A percentile compares a stretch with the other conserved stretches of the same genome.
These are phyloP conservation scores for Gavia stellata DNA, from an alignment of 2,113 vertebrate species.

Conservation along the genomic window DNA sequence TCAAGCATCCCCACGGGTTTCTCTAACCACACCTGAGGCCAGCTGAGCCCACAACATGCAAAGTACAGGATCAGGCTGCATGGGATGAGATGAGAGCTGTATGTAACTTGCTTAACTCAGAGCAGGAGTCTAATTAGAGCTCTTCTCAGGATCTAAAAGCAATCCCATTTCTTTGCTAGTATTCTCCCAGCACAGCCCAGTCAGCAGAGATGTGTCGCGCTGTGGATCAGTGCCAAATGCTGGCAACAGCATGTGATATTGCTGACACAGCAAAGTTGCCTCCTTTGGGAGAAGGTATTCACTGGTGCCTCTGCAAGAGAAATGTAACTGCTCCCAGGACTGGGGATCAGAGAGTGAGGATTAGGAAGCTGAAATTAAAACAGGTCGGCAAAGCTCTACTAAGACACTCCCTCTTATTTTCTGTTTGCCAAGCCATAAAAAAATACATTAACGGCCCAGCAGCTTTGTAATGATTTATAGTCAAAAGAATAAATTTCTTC, in stretches of 20 bases:
- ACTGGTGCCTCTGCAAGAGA: constrained; percentile 22
- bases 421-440: constrained; percentile 61
- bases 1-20: neutral
- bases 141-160: neutral
- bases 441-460: constrained; percentile 56
- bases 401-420: constrained; percentile 44
- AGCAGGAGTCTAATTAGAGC: neutral
- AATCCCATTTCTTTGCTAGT: neutral
- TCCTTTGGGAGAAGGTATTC: constrained; percentile 19
- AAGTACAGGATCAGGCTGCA: neutral
- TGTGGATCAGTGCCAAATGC: neutral
- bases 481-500: constrained; percentile 42
- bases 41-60: neutral
- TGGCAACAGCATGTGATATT: constrained; percentile 13
- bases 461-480: constrained; percentile 60
- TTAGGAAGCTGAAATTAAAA: constrained; percentile 43
- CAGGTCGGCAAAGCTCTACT: neutral
- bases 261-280: constrained; percentile 54
- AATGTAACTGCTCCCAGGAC: neutral
- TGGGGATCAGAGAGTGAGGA: neutral
- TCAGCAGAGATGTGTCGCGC: constrained; percentile 44
- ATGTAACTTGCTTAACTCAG: neutral
- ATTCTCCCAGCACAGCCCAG: constrained; percentile 17
- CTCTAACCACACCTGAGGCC: neutral
- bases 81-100: neutral